These are phyloP conservation scores for Ophiodon elongatus DNA, from an alignment of 2,113 vertebrate species.

Conservation along the genomic window DNA sequence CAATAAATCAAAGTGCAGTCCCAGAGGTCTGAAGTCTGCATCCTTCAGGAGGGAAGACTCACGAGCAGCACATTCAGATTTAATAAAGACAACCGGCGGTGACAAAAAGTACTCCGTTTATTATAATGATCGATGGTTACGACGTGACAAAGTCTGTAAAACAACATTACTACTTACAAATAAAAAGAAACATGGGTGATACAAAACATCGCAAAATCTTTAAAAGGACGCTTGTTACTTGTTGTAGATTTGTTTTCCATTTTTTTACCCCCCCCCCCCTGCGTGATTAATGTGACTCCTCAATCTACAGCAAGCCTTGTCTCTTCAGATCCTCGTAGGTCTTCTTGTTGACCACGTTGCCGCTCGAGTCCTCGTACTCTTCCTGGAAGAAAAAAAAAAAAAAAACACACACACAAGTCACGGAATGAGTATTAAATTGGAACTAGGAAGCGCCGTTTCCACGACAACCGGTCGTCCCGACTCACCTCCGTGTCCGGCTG, in stretches of 20 bases:
- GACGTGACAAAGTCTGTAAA: slow-evolving; percentile 65
- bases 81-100: background rate
- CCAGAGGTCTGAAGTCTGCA: no score
- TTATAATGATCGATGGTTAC: slow-evolving; percentile 58
- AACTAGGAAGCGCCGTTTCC: background rate
- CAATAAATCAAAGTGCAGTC: slow-evolving; percentile 6
- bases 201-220: slow-evolving; percentile 7
- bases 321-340: slow-evolving; percentile 98
- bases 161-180: slow-evolving; percentile 58
- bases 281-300: background rate
- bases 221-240: slow-evolving; percentile 1
- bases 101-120: slow-evolving; percentile 71
- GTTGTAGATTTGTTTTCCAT: background rate
- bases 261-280: no score
- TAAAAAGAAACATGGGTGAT: slow-evolving; percentile 43
- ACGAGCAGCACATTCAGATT: background rate
- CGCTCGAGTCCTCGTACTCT: slow-evolving; percentile 98
- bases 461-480: background rate
- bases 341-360: slow-evolving; percentile 99
- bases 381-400: no score
- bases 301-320: slow-evolving; percentile 91
- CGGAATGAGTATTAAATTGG: background rate
- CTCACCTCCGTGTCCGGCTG: slow-evolving; percentile 98
- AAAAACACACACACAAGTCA: background rate
- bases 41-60: no score